A percentile compares a stretch with the other conserved stretches of the same genome.
Evolutionary conservation across 2,888 invertebrate genomes (phyloP).

Genomic region (Pachymerium ferrugineum): DNA sequence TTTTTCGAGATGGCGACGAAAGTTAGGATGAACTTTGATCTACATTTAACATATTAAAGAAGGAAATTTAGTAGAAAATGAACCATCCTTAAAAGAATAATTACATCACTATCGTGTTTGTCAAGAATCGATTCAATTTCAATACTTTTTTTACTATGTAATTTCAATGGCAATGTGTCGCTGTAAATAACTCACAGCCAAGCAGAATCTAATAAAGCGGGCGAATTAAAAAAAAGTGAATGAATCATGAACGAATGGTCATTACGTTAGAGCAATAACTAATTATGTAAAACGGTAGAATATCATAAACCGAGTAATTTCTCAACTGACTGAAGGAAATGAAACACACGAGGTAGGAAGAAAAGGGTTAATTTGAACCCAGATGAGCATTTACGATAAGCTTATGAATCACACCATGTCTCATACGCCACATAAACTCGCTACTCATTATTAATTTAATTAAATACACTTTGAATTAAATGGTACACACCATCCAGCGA

Average conservation of each 20-base stretch:
- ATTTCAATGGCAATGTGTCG: too few species aligned
- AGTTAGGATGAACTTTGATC: too few species aligned
- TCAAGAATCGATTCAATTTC: too few species aligned
- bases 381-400: not conserved
- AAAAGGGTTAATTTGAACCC: slow-evolving; percentile 15
- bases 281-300: not conserved
- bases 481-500: not conserved
- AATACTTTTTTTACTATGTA: too few species aligned
- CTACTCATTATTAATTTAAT: slow-evolving; percentile 5
- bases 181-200: too few species aligned
- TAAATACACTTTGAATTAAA: slow-evolving; percentile 15
- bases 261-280: slow-evolving; percentile 2
- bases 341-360: not conserved
- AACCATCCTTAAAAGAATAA: too few species aligned
- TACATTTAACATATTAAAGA: too few species aligned
- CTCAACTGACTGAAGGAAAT: not conserved
- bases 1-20: too few species aligned
- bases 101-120: too few species aligned
- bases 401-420: not conserved
- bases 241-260: slow-evolving; percentile 5
- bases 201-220: too few species aligned
- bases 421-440: not conserved
- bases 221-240: not conserved
- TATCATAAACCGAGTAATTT: not conserved
- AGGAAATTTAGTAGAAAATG: too few species aligned